Evolutionary conservation across 2,888 invertebrate genomes (phyloP), one percentile per base, ranked within the genome.

Genomic region (Anorthoa munda): DNA sequence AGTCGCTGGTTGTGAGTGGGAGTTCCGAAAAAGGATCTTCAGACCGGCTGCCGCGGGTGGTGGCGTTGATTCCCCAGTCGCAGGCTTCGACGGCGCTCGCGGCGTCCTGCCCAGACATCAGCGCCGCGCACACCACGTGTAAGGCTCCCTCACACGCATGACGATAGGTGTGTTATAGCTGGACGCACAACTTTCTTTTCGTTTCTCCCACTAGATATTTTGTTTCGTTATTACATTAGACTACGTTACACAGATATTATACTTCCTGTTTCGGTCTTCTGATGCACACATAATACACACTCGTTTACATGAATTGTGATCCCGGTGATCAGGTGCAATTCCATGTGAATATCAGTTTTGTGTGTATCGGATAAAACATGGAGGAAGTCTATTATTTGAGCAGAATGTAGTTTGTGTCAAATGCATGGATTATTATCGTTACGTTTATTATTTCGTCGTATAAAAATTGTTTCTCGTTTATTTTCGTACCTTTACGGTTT

Each of bases 91-190:
- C 39, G 18, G 58, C 55, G 46, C 69, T 84, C 56, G 87, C 86
- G 72, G 91, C 90, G 81, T 95, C 95, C 81, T 95, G 93, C 81
- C 94, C 94, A 65, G 92, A 94, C 86, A 80, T 94, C 79, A 88
- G 91, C 90, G 77, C 88, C 73, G 74, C 66, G 59, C 77, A 71
- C 81, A 72, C 81, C 82, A 66, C 83, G 82, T 78, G 95, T 95
- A 95, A 95, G 95, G 91, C 90, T 88, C 90, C 88, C 88, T 86
- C 86, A 89, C 92, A 92, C 92, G 95, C 95, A 95, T 95, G 95
- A 93, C 90, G 83, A 94, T 95, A 95, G 95, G 95, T 95, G 94
- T 95, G 95, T 95, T 92, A 88, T 91, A 93, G 92, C 84, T 88
- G 90, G 83, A 87, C 86, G 91, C 93, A 92, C 91, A 83, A 76